phyloP scores from a whole-genome alignment of 2,888 invertebrate species.

The Malthinus seriepunctatus region DNA sequence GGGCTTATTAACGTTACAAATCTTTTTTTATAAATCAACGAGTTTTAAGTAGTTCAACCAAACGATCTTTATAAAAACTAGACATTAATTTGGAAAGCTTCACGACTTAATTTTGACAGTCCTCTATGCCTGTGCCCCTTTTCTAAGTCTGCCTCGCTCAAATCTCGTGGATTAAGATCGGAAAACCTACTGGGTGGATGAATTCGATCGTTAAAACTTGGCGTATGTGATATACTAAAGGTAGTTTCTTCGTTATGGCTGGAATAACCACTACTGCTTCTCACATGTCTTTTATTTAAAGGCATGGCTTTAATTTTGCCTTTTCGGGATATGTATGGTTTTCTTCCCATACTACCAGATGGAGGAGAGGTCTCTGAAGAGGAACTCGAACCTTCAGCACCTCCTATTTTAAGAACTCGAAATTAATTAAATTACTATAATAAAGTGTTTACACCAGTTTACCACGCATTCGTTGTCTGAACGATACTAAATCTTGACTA shows the following conservation, averaged over 20 bases:
- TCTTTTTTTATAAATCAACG: slow-evolving; percentile 4
- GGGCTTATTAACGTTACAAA: not conserved
- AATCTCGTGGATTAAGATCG: slow-evolving; percentile 61
- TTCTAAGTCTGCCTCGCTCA: slow-evolving; percentile 56
- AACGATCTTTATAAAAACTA: slow-evolving; percentile 46
- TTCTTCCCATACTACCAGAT: slow-evolving; percentile 60
- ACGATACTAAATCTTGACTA: slow-evolving; percentile 62
- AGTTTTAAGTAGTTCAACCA: not conserved
- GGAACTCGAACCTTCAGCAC: slow-evolving; percentile 77
- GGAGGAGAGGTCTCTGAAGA: slow-evolving; percentile 77
- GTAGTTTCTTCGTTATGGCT: slow-evolving; percentile 86
- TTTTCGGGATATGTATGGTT: slow-evolving; percentile 68
- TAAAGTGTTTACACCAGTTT: slow-evolving; percentile 16
- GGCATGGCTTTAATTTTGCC: slow-evolving; percentile 65
- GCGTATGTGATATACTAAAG: slow-evolving; percentile 80
- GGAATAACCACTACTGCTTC: slow-evolving; percentile 80
- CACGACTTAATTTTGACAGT: slow-evolving; percentile 58
- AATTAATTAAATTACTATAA: too few species aligned
- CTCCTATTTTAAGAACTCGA: slow-evolving; percentile 54
- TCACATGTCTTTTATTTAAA: slow-evolving; percentile 70
- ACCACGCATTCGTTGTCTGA: slow-evolving; percentile 58
- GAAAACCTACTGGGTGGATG: slow-evolving; percentile 87
- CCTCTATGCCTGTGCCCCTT: slow-evolving; percentile 53
- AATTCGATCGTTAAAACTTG: slow-evolving; percentile 80
- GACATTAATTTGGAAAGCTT: slow-evolving; percentile 81